These are phyloP conservation scores for Lucilia sericata DNA, from an alignment of 1,140 invertebrate species.

Conservation along the genomic window DNA sequence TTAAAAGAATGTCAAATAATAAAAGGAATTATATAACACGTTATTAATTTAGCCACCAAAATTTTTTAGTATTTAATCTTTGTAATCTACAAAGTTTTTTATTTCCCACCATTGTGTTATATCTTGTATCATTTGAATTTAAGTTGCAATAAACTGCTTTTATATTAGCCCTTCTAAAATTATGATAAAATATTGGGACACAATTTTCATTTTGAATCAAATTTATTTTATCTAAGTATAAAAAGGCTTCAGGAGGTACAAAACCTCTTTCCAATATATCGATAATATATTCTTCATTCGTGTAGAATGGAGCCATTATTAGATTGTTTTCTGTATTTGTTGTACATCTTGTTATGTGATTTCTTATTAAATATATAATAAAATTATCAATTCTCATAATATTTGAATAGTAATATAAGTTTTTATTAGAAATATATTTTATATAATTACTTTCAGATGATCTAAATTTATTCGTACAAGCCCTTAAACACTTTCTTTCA, in stretches of 20 bases:
- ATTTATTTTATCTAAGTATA: not conserved
- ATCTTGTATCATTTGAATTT: not conserved
- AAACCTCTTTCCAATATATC: not conserved
- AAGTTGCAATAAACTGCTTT: not conserved
- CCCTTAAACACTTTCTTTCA: slow-evolving; percentile 5
- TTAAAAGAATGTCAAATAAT: no score
- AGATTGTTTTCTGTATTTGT: not conserved
- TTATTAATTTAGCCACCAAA: not conserved
- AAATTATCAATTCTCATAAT: not conserved
- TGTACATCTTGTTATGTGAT: not conserved
- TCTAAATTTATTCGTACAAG: not conserved
- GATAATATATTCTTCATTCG: not conserved
- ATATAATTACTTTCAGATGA: not conserved
- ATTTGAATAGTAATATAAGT: not conserved
- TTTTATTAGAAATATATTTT: slow-evolving; percentile 30
- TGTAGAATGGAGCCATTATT: not conserved
- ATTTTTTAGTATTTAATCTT: not conserved
- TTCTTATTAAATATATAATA: slow-evolving; percentile 17
- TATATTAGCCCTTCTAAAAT: not conserved
- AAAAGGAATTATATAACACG: not conserved
- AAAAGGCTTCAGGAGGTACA: not conserved
- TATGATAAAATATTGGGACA: not conserved
- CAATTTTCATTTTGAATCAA: not conserved
- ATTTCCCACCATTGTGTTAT: not conserved
- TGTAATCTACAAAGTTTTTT: not conserved